Percentiles rank a stretch among this genome's conserved stretches.
phyloP scores from a whole-genome alignment of 1,140 invertebrate species.

The Dendrolimus kikuchii region DNA sequence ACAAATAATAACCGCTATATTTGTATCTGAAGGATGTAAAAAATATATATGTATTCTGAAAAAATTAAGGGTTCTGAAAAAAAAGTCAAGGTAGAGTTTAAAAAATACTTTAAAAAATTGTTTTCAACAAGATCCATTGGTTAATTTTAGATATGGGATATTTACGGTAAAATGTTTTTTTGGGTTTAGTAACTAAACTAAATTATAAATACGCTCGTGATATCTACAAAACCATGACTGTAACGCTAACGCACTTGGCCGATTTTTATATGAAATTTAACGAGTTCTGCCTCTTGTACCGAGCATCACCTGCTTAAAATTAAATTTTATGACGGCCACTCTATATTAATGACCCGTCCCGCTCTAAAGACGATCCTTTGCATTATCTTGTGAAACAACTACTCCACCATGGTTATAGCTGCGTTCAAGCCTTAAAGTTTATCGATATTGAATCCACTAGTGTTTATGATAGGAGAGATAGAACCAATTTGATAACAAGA shows the following conservation, averaged over 20 bases:
- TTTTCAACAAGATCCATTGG: too few relatives aligned
- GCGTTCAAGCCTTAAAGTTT: constrained; percentile 6
- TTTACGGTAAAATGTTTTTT: too few relatives aligned
- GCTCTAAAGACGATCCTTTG: constrained; percentile 7
- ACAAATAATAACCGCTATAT: too few relatives aligned
- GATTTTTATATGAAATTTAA: constrained; percentile 7
- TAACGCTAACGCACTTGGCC: not conserved
- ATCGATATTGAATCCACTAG: constrained; percentile 12
- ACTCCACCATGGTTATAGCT: constrained; percentile 5
- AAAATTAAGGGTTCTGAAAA: too few relatives aligned
- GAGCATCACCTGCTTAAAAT: constrained; percentile 8
- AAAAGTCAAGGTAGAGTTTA: too few relatives aligned
- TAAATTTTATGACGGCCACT: constrained; percentile 5
- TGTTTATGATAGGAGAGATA: constrained; percentile 7
- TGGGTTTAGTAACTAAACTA: too few relatives aligned
- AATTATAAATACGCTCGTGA: too few relatives aligned
- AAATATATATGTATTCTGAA: too few relatives aligned
- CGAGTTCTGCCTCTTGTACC: not conserved
- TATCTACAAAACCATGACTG: too few relatives aligned
- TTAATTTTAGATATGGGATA: too few relatives aligned
- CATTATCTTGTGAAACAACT: constrained; percentile 8
- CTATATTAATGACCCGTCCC: constrained; percentile 9
- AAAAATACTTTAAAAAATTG: too few relatives aligned
- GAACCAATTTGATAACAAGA: constrained; percentile 4
- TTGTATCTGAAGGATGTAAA: too few relatives aligned